Evolutionary conservation across 2,888 invertebrate genomes (phyloP).

Genomic region (Osedax fenrisi): DNA sequence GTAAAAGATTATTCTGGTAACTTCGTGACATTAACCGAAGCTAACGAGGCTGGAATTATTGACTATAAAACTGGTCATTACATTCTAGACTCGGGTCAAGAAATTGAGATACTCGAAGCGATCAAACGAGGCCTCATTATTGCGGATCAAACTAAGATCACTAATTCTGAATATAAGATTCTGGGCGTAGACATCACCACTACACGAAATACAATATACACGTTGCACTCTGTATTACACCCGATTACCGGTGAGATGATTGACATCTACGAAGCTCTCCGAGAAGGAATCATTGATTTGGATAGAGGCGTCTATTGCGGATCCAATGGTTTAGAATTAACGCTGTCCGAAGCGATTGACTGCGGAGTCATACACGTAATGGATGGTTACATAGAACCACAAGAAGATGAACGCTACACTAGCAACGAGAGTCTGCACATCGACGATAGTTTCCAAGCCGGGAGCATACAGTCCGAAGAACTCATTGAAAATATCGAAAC

Average conservation of each 20-base stretch:
- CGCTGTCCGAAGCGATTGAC: constrained; percentile 65
- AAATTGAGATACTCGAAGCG: constrained; percentile 49
- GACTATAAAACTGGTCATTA: constrained; percentile 51
- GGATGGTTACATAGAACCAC: constrained; percentile 33
- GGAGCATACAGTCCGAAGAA: constrained; percentile 53
- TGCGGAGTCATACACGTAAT: constrained; percentile 59
- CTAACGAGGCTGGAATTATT: constrained; percentile 49
- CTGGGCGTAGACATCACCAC: not conserved
- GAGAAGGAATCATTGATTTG: constrained; percentile 54
- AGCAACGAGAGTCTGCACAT: constrained; percentile 43
- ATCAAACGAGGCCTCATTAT: constrained; percentile 38
- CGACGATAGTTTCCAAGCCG: constrained; percentile 54
- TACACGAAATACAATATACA: constrained; percentile 39
- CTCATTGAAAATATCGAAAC: constrained; percentile 43
- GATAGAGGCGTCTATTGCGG: constrained; percentile 30
- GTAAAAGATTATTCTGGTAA: constrained; percentile 44
- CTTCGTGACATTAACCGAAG: constrained; percentile 37
- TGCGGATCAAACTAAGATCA: too few relatives aligned
- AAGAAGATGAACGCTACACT: not conserved
- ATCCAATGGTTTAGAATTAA: too few relatives aligned
- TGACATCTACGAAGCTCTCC: constrained; percentile 70
- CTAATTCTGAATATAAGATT: too few relatives aligned
- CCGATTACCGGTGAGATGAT: constrained; percentile 69
- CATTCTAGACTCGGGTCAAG: constrained; percentile 58
- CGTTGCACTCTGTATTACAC: constrained; percentile 65